Evolutionary conservation across 2,888 invertebrate species (phyloP).

Genomic region (Agonopterix alstromeriana): DNA sequence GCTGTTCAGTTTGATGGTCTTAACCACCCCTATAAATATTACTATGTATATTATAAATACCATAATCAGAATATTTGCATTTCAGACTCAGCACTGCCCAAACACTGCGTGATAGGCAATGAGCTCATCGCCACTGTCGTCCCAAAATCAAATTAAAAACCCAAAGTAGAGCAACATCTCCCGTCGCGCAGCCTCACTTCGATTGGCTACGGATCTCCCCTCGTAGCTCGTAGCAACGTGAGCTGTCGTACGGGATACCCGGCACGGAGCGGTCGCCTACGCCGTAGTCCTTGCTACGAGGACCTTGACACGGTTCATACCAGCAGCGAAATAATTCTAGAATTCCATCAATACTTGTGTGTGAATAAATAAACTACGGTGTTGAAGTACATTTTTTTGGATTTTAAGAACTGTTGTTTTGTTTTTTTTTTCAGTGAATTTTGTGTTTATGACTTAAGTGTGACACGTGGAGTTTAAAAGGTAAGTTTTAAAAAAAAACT

Average conservation of each 20-base stretch:
- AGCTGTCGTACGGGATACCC: constrained; percentile 67
- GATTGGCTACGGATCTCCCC: constrained; percentile 71
- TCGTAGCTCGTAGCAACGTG: constrained; percentile 74
- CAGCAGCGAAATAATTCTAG: constrained; percentile 28
- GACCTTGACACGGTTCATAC: constrained; percentile 66
- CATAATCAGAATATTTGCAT: too few species aligned
- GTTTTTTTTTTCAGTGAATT: constrained; percentile 6
- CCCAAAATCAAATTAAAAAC: not conserved
- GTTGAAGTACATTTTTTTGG: not conserved
- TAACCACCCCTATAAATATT: too few species aligned
- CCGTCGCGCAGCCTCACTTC: constrained; percentile 64
- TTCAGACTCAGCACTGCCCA: too few species aligned
- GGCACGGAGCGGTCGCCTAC: constrained; percentile 69
- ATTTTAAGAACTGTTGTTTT: not conserved
- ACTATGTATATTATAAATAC: too few species aligned
- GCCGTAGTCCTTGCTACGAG: constrained; percentile 35
- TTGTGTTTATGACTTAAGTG: constrained; percentile 10
- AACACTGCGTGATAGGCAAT: too few species aligned
- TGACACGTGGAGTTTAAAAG: constrained; percentile 9
- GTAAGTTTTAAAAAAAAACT: constrained; percentile 1
- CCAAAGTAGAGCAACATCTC: constrained; percentile 46
- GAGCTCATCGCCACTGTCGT: too few species aligned
- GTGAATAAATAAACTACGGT: not conserved
- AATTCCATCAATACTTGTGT: not conserved
- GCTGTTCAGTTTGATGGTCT: too few species aligned